Conservation (phyloP, 2,797 vertebrate genomes). For the Rousettus madagascariensis region DNA sequence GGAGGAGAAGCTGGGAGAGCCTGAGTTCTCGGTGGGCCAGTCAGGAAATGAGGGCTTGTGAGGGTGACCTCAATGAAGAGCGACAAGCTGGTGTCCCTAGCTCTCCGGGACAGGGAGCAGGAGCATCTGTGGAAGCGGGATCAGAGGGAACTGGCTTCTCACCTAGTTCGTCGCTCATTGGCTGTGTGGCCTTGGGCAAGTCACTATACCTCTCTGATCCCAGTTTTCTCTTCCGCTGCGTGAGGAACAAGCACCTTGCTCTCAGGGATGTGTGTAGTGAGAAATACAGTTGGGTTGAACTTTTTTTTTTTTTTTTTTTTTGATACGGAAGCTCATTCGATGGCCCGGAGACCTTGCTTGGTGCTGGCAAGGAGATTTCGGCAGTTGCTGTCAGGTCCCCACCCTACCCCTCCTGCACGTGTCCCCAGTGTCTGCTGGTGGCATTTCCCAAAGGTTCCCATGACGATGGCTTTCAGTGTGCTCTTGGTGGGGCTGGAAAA, state of each 20-base stretch:
- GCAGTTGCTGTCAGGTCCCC: rapidly evolving
- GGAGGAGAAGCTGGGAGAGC: neutral
- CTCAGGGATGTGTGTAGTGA: neutral
- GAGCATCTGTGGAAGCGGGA: neutral
- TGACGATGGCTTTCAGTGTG: neutral
- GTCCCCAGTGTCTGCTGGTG: rapidly evolving
- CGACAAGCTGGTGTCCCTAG: no score
- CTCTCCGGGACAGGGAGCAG: neutral
- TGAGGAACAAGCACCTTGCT: neutral
- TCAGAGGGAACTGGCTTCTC: neutral
- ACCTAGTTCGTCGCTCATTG: neutral
- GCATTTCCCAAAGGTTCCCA: rapidly evolving
- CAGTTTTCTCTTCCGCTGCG: neutral
- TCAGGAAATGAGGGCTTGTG: neutral
- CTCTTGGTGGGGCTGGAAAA: neutral
- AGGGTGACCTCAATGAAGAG: neutral
- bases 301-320: no score
- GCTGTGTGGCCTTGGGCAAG: neutral
- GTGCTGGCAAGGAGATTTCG: neutral
- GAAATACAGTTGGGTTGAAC: neutral
- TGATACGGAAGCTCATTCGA: neutral
- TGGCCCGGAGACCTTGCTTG: neutral
- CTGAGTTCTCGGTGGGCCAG: neutral
- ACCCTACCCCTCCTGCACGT: rapidly evolving
- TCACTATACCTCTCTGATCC: neutral